Evolutionary conservation across 2,888 invertebrate genomes (phyloP).

Genomic region (Eristalis intricaria): DNA sequence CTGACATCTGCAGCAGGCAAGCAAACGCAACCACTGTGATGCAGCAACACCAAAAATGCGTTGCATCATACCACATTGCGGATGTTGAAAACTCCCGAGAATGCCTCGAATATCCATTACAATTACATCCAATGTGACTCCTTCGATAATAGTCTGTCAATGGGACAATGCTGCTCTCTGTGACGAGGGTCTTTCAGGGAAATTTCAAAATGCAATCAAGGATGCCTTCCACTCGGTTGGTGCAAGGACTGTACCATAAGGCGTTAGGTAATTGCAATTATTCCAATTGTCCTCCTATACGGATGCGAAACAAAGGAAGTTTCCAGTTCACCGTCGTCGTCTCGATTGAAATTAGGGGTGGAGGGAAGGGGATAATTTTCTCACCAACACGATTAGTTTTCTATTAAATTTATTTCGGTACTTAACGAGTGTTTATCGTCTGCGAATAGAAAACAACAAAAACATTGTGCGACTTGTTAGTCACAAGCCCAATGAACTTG

Average conservation of each 20-base stretch:
- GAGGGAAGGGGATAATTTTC: neutral
- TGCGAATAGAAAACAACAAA: neutral
- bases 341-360: neutral
- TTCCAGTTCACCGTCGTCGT: neutral
- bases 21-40: conserved; percentile 13
- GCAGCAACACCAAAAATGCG: conserved; percentile 36
- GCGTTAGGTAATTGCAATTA: conserved; percentile 5
- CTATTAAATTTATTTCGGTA: neutral
- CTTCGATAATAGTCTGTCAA: conserved; percentile 1
- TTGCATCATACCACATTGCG: conserved; percentile 26
- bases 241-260: neutral
- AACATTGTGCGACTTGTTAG: no score
- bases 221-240: neutral
- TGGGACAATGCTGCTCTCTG: neutral
- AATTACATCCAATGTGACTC: conserved; percentile 16
- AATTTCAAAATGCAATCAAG: conserved; percentile 16
- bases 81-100: conserved; percentile 22
- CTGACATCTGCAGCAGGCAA: conserved; percentile 30
- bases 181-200: neutral
- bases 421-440: neutral
- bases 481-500: no score
- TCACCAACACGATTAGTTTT: neutral
- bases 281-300: neutral
- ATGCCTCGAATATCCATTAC: conserved; percentile 46
- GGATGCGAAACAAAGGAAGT: neutral